Percentiles rank a stretch among this genome's conserved stretches.
phyloP scores from a whole-genome alignment of 2,888 invertebrate species.

The Drosophila affinis region DNA sequence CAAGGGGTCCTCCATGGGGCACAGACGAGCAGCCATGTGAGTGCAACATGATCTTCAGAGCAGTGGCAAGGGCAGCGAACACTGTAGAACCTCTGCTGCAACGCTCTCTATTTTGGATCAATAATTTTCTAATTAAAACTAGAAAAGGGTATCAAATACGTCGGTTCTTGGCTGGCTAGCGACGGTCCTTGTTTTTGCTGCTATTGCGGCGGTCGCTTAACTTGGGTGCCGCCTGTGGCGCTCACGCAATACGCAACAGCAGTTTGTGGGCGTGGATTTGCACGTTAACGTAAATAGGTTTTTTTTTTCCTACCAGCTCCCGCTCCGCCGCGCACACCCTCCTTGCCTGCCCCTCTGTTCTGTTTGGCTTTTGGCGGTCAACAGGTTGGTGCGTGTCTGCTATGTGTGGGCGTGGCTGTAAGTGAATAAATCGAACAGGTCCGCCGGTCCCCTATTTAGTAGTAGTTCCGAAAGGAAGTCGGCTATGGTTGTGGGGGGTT shows the following conservation, averaged over 20 bases:
- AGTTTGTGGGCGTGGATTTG: conserved; percentile 48
- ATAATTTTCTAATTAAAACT: too few relatives aligned
- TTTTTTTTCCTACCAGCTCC: neutral
- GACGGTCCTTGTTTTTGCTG: conserved; percentile 27
- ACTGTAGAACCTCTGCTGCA: too few relatives aligned
- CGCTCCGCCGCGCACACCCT: too few relatives aligned
- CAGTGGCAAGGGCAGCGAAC: too few relatives aligned
- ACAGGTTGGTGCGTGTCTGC: conserved; percentile 45
- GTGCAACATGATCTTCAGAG: too few relatives aligned
- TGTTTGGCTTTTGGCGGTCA: conserved; percentile 53
- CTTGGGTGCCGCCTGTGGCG: conserved; percentile 50
- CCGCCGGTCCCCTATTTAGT: neutral
- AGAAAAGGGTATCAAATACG: neutral
- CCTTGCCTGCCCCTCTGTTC: neutral
- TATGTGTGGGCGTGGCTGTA: conserved; percentile 48
- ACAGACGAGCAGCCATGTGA: too few relatives aligned
- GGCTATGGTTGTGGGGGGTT: neutral
- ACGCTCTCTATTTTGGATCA: too few relatives aligned
- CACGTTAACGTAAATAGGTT: conserved; percentile 41
- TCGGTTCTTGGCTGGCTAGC: neutral
- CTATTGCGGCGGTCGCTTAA: conserved; percentile 47
- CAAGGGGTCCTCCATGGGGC: neutral
- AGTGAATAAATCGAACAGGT: conserved; percentile 1
- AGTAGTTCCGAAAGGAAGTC: neutral
- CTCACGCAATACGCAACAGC: conserved; percentile 48